Conservation (phyloP, 1,140 invertebrate genomes). For the Psilanteris sp. region DNA sequence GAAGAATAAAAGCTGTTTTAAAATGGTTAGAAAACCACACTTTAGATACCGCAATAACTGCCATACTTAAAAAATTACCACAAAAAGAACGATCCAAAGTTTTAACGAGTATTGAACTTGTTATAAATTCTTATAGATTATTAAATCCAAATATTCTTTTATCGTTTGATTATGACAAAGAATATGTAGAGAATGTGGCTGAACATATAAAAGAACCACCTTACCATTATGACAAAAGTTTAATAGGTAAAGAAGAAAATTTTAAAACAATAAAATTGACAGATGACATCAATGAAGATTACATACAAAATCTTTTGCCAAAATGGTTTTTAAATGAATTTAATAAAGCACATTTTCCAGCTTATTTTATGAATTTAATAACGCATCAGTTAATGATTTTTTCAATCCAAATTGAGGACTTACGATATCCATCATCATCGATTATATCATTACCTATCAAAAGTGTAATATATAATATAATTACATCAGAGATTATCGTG, state of each 20-base stretch:
- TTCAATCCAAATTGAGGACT: slow-evolving; percentile 87
- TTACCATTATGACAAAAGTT: neutral
- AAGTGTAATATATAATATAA: slow-evolving; percentile 83
- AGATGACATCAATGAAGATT: slow-evolving; percentile 1
- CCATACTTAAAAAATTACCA: slow-evolving; percentile 83
- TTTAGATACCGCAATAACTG: slow-evolving; percentile 84
- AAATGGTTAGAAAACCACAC: slow-evolving; percentile 87
- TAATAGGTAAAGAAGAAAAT: neutral
- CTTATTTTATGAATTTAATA: slow-evolving; percentile 85
- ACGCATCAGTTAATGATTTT: slow-evolving; percentile 84
- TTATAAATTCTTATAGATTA: slow-evolving; percentile 83
- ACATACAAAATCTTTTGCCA: slow-evolving; percentile 72
- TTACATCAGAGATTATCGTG: slow-evolving; percentile 77
- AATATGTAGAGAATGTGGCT: slow-evolving; percentile 43
- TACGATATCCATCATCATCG: slow-evolving; percentile 82
- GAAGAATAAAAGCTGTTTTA: slow-evolving; percentile 84
- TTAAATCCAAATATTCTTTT: slow-evolving; percentile 78
- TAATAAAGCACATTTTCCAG: slow-evolving; percentile 81
- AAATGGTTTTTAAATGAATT: slow-evolving; percentile 84
- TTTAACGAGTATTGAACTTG: slow-evolving; percentile 81
- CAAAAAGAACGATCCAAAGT: slow-evolving; percentile 80
- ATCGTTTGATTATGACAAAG: slow-evolving; percentile 38
- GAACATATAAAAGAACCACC: neutral
- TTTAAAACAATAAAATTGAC: no score
- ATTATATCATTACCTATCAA: slow-evolving; percentile 83